A percentile compares a stretch with the other conserved stretches of the same genome.
Conservation (phyloP, 2,888 invertebrate species). For the Morinoia aosen region DNA sequence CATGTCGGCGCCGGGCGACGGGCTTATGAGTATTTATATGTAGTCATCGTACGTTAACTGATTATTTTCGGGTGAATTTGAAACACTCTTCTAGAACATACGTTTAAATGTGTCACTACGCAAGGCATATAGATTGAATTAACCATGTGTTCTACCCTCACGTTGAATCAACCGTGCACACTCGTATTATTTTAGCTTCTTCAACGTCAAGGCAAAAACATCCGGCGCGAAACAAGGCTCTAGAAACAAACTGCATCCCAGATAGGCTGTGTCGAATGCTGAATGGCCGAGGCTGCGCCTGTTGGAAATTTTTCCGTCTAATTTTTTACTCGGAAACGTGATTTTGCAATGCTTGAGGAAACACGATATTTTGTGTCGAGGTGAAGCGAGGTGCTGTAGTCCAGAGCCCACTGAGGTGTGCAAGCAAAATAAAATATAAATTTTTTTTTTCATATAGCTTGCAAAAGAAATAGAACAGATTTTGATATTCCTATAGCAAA, state of each 20-base stretch:
- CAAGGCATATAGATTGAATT: neutral
- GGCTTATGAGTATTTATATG: neutral
- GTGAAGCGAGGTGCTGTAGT: neutral
- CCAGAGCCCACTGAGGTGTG: neutral
- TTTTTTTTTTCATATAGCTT: neutral
- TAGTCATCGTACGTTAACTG: neutral
- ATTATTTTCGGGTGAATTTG: neutral
- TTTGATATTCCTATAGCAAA: too few species aligned
- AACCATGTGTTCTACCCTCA: neutral
- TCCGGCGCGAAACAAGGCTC: neutral
- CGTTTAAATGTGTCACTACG: neutral
- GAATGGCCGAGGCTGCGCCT: neutral
- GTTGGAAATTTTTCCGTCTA: neutral
- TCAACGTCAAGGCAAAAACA: neutral
- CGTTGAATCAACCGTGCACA: neutral
- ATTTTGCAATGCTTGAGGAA: neutral
- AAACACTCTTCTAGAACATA: neutral
- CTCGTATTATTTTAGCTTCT: neutral
- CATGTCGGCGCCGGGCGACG: neutral
- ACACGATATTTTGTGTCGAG: neutral
- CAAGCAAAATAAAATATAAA: neutral
- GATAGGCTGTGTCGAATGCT: conserved; percentile 12
- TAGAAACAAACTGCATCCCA: neutral
- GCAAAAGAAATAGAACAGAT: neutral
- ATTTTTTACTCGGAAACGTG: neutral